Evolutionary conservation across 2,113 vertebrate genomes (phyloP).

Genomic region (Ptychochromis oligacanthus): DNA sequence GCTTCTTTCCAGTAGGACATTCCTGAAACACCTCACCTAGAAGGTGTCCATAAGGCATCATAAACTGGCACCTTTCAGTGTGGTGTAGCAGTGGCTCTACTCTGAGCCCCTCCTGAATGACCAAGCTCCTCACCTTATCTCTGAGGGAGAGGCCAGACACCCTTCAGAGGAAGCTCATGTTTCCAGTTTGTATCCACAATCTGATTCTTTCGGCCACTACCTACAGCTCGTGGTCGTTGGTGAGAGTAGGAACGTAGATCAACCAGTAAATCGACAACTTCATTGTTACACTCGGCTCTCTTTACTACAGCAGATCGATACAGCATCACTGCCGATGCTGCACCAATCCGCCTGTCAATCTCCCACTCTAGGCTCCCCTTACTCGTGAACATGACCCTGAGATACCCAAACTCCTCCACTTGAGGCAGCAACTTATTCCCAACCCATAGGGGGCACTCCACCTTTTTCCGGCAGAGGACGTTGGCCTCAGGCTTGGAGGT

Average conservation of each 20-base stretch:
- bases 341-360: not conserved
- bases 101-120: too few species aligned
- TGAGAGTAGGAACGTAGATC: not conserved
- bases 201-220: not conserved
- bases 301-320: too few species aligned
- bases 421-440: not conserved
- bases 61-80: not conserved
- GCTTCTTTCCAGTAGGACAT: not conserved
- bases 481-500: not conserved
- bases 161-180: not conserved
- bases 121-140: not conserved
- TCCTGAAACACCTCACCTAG: not conserved
- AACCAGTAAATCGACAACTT: too few species aligned
- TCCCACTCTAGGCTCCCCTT: not conserved
- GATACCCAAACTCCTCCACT: not conserved
- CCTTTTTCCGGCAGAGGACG: not conserved
- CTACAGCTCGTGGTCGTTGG: too few species aligned
- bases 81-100: not conserved
- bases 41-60: not conserved
- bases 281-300: not conserved
- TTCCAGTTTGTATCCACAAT: not conserved
- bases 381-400: not conserved
- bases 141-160: not conserved
- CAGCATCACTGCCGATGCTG: not conserved
- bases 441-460: not conserved